Conservation (phyloP, 2,888 invertebrate species). For the Candidula unifasciata region DNA sequence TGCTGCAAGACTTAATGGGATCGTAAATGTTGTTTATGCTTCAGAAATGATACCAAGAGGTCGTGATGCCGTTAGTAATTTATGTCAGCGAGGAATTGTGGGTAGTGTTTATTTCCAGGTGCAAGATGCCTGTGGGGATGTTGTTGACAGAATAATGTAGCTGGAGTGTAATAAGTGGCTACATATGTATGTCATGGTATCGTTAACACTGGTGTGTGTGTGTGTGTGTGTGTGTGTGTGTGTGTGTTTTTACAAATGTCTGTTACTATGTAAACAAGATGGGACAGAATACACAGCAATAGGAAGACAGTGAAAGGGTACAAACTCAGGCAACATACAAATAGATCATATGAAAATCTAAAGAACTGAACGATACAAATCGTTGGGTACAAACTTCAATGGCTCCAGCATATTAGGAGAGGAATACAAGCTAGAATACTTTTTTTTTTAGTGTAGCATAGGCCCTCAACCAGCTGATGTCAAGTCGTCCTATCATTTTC, state of each 20-base stretch:
- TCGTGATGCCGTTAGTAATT: not conserved
- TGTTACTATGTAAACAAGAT: not conserved
- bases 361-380: no score
- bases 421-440: no score
- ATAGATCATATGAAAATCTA: no score
- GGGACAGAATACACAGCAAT: no score
- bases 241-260: not conserved
- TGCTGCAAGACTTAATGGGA: not conserved
- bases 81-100: constrained; percentile 1
- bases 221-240: no score
- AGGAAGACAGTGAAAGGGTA: no score
- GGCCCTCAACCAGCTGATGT: no score
- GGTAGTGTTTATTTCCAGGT: not conserved
- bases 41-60: not conserved
- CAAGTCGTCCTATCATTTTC: no score
- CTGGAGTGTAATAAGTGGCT: not conserved
- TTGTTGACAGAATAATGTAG: not conserved
- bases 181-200: not conserved
- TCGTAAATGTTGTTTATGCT: constrained; percentile 7
- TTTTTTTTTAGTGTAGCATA: no score
- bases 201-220: not conserved
- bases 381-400: no score
- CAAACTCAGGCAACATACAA: no score
- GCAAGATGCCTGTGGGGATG: not conserved
- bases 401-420: no score